Evolutionary conservation across 2,113 vertebrate species (phyloP), one percentile per base, ranked within the genome.

Genomic region (Varanus komodoensis): DNA sequence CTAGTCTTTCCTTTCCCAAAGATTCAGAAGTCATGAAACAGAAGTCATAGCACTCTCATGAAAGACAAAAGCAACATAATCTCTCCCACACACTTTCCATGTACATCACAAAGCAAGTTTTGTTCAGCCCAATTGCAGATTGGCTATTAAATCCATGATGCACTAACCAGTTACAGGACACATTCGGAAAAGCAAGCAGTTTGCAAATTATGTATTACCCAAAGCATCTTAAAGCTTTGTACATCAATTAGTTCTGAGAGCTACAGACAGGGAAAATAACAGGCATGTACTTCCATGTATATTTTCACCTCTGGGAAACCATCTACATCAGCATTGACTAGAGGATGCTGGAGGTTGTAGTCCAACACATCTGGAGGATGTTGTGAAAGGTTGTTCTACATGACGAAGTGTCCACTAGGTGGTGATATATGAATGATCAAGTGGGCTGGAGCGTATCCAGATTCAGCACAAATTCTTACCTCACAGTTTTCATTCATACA

Each of bases 351-450:
- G 15, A 19, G 21, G 17, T 19, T 64, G 61, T 64, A 64, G 61
- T 21, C 61, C 61, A 64, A 64, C 15, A 64, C 61, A 64, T 64
- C 61, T 64, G 15, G 15, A 64, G 15, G 15, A 64, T 15, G 17
- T 64, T 64, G 61, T 19, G 17, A 21, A 64, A 64, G 17, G 61
- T 19, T 64, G 61, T 4, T 64, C 61, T 64, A 77, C n/a, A 48
- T 79, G 23, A 44, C 0, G 6, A 64, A 21, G 50, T 61, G 6
- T 93, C 93, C 95, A 54, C 93, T 0, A 89, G 92, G 91, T 50
- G 95, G 95, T 88, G 89, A 90, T 88, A 17, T 3, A 8, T 1
- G 91, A 85, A 8, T 1, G 91, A 85, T 81, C 21, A 44, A 54
- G 71, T 0, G 1, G 86, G 48, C 21, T 82, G 64, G 19, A 88